These are phyloP conservation scores for Pachyseris speciosa DNA, from an alignment of 64 coral and sea anemone species.

Conservation along the genomic window DNA sequence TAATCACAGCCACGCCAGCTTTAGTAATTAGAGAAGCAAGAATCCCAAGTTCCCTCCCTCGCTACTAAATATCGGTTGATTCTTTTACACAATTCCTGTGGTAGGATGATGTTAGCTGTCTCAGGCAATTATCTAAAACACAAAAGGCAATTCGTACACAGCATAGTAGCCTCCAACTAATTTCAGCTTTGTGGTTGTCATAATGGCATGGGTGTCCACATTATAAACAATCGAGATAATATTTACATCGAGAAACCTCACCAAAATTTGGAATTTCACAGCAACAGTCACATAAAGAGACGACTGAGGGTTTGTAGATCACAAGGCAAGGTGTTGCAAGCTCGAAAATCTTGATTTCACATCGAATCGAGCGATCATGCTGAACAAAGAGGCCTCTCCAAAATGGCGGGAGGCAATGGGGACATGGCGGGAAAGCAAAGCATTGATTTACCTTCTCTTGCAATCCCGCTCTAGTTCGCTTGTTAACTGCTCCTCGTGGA, in stretches of 20 bases:
- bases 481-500: slow-evolving; percentile 24
- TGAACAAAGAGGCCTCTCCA: slow-evolving; percentile 12
- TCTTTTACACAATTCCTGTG: background rate
- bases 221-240: background rate
- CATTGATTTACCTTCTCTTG: slow-evolving; percentile 47
- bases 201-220: background rate
- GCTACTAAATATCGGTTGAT: background rate
- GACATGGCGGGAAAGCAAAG: slow-evolving; percentile 22
- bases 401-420: slow-evolving; percentile 27
- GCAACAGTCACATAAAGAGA: background rate
- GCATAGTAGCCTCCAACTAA: background rate
- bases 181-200: background rate
- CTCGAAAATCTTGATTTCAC: background rate
- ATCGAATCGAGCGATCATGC: background rate
- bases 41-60: background rate
- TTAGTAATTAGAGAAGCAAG: background rate
- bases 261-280: background rate
- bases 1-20: slow-evolving; percentile 9
- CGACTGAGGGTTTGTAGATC: background rate
- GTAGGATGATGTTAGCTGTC: background rate
- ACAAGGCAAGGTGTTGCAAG: background rate
- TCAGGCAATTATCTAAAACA: background rate
- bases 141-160: background rate
- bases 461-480: slow-evolving; percentile 21
- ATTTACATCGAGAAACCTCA: background rate